Conservation (phyloP, 2,888 invertebrate species). For the Drymonia ruficornis region DNA sequence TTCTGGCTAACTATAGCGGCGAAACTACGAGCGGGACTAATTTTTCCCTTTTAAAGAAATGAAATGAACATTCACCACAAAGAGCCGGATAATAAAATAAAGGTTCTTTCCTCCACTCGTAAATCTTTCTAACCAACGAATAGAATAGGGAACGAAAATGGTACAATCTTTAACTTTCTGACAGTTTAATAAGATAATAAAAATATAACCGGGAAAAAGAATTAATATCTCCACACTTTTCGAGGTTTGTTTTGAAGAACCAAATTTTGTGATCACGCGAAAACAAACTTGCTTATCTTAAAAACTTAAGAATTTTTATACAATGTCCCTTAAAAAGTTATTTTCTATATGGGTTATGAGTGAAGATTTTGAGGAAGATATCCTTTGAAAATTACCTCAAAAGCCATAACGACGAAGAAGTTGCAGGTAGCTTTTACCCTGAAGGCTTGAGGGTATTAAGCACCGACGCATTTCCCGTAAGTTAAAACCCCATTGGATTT, state of each 20-base stretch:
- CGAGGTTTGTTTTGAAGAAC: constrained; percentile 26
- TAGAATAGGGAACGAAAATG: constrained; percentile 72
- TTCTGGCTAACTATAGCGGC: constrained; percentile 32
- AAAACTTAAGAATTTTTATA: not conserved
- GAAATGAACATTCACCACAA: constrained; percentile 59
- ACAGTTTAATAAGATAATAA: constrained; percentile 83
- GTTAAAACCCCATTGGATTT: constrained; percentile 33
- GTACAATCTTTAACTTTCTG: constrained; percentile 80
- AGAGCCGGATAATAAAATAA: constrained; percentile 71
- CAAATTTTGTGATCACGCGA: constrained; percentile 27
- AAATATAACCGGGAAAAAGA: constrained; percentile 68
- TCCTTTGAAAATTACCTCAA: constrained; percentile 23
- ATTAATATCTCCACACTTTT: constrained; percentile 43
- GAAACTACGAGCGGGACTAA: constrained; percentile 26
- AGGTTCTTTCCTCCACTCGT: constrained; percentile 63
- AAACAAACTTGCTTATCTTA: constrained; percentile 25
- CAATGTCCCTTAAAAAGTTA: constrained; percentile 6
- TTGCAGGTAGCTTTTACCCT: constrained; percentile 29
- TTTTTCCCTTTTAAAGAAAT: constrained; percentile 38
- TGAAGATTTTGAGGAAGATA: constrained; percentile 11
- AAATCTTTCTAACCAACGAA: constrained; percentile 71
- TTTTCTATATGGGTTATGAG: constrained; percentile 17
- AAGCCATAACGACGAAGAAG: constrained; percentile 22
- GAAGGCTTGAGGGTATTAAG: constrained; percentile 28
- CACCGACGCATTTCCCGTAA: constrained; percentile 23